These are phyloP conservation scores for Pandion haliaetus DNA, from an alignment of 2,113 vertebrate genomes.

Conservation along the genomic window DNA sequence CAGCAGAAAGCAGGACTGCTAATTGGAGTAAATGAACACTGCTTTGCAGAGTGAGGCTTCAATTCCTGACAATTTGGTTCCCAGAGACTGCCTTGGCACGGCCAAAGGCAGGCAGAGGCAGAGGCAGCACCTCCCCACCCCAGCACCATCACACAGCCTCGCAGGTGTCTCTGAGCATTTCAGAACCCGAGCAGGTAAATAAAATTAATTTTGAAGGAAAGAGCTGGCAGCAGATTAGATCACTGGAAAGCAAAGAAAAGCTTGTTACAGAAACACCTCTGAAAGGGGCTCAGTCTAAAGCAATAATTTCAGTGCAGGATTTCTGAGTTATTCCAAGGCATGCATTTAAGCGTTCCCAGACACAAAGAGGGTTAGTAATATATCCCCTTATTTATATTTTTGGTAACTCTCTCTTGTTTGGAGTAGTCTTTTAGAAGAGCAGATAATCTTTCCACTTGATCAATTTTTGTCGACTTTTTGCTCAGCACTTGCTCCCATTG, in stretches of 20 bases:
- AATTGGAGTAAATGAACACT: background rate
- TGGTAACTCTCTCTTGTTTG: background rate
- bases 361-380: background rate
- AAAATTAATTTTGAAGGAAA: background rate
- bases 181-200: background rate
- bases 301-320: background rate
- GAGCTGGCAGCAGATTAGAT: background rate
- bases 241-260: background rate
- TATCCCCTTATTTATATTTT: background rate
- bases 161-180: accelerated
- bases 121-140: no score
- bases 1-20: background rate
- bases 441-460: background rate
- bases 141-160: accelerated
- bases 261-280: background rate
- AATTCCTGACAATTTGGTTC: background rate
- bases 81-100: no score
- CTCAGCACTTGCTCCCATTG: background rate
- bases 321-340: background rate
- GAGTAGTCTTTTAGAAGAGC: background rate
- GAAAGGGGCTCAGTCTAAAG: background rate
- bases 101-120: background rate
- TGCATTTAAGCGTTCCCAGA: background rate
- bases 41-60: background rate
- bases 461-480: background rate